phyloP scores from a whole-genome alignment of 37 sponge, comb jelly and placozoan genomes.

The Bolinopsis microptera region DNA sequence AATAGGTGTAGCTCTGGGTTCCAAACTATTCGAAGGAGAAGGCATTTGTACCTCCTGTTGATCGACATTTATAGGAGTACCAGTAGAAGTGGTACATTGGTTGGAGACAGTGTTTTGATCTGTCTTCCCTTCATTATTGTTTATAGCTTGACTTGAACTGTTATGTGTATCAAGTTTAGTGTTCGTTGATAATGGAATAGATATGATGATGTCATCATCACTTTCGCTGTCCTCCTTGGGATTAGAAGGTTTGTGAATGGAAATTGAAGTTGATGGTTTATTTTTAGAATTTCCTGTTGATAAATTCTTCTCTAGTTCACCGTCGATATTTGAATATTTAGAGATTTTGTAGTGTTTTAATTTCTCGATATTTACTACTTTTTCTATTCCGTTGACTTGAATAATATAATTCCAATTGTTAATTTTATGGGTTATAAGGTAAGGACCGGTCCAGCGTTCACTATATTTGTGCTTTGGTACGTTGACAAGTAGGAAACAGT shows the following conservation, averaged over 20 bases:
- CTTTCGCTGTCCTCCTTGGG: background rate
- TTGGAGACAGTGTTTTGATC: background rate
- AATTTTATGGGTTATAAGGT: background rate
- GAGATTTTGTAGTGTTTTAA: background rate
- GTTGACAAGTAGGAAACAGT: background rate
- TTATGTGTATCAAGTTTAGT: background rate
- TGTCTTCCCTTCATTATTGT: too few species aligned
- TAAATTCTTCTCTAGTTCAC: too few species aligned
- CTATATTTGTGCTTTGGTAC: conserved; percentile 13
- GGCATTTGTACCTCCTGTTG: too few species aligned
- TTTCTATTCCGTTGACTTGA: background rate
- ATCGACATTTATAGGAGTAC: too few species aligned
- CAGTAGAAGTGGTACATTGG: background rate
- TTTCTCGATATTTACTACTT: background rate
- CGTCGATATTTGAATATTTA: conserved; percentile 6
- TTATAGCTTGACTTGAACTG: too few species aligned
- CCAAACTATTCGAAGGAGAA: background rate
- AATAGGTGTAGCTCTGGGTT: background rate
- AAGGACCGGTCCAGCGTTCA: conserved; percentile 1
- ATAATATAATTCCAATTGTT: conserved; percentile 10
- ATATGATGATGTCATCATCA: background rate
- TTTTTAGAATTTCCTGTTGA: too few species aligned
- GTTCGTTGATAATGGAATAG: too few species aligned
- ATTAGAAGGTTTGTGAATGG: background rate
- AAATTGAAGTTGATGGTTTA: background rate